Percentiles rank a stretch among this genome's conserved stretches.
Evolutionary conservation across 2,113 vertebrate genomes (phyloP).

Genomic region (Ginglymostoma cirratum): DNA sequence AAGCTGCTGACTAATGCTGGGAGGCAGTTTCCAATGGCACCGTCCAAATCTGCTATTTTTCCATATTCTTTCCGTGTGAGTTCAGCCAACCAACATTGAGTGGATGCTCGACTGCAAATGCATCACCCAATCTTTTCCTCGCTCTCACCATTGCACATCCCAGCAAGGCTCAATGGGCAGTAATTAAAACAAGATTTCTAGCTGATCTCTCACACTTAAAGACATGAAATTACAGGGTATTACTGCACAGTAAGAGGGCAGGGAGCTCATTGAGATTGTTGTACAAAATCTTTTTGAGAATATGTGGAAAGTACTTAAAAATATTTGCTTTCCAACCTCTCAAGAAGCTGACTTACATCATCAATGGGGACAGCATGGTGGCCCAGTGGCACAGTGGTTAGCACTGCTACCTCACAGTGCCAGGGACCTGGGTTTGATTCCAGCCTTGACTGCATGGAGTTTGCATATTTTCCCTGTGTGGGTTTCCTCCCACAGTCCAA

Average conservation of each 20-base stretch:
- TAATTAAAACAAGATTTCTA: neutral
- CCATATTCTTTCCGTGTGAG: neutral
- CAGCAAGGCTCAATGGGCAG: neutral
- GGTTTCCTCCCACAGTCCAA: too few species aligned
- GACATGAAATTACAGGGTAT: neutral
- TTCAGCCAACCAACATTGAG: neutral
- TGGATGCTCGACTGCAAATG: too few species aligned
- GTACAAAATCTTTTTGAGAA: neutral
- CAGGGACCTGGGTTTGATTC: too few species aligned
- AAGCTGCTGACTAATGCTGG: neutral
- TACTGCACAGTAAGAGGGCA: neutral
- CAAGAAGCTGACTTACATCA: neutral
- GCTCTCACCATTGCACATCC: neutral
- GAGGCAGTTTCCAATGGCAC: neutral
- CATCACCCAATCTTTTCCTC: neutral
- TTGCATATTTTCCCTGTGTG: too few species aligned
- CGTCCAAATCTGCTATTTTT: neutral
- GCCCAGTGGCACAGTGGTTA: too few species aligned
- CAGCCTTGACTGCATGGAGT: too few species aligned
- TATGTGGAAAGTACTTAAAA: neutral
- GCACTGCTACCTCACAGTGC: too few species aligned
- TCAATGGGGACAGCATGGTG: too few species aligned
- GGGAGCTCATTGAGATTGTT: neutral
- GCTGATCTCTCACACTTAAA: neutral
- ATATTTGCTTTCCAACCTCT: too few species aligned